Evolutionary conservation across 2,113 vertebrate genomes (phyloP), one percentile per base, ranked within the genome.

Genomic region (Antechinus stuartii): DNA sequence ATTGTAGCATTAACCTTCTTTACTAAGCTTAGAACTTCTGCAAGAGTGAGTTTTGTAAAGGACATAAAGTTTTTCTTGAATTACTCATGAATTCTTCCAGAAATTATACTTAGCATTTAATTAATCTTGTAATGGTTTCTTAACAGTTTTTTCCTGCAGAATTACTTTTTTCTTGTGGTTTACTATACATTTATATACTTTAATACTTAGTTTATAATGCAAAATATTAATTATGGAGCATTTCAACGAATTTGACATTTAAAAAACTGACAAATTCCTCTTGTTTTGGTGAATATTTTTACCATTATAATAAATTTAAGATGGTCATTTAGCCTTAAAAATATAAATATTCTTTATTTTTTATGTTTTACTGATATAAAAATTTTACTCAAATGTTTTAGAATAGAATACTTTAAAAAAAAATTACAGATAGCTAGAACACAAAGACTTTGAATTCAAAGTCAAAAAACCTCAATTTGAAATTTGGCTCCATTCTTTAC

Each of bases 11-110:
- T 98, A 91, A 97, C 98, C 97, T 98, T 98, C 97, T 98, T 98
- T 98, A 98, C 97, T 98, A 98, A 98, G 98, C 98, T 98, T 98
- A 98, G 98, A 99, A 98, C 98, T 98, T 99, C 98, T 98, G 91
- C 46, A 0, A 98, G 98, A 98, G 55, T 90, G 96, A 95, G 95
- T 52, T 96, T 96, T 95, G 50, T 91, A 95, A 97, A 97, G 94
- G 96, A 53, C 94, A 95, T 90, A 0, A 2, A 92, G 61, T 0
- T 68, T 96, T 95, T 56, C 95, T 94, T 92, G 0, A 47, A 93
- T 96, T 97, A 91, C 95, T 94, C 96, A 90, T 30, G 1, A 76
- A 92, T 94, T 97, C 98, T 95, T 97, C 84, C 96, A 98, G 50
- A 56, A 96, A 96, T 50, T 91, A 35, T 96, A 46, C 68, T 84